Evolutionary conservation across 2,113 vertebrate species (phyloP).

Genomic region (Dascyllus trimaculatus): DNA sequence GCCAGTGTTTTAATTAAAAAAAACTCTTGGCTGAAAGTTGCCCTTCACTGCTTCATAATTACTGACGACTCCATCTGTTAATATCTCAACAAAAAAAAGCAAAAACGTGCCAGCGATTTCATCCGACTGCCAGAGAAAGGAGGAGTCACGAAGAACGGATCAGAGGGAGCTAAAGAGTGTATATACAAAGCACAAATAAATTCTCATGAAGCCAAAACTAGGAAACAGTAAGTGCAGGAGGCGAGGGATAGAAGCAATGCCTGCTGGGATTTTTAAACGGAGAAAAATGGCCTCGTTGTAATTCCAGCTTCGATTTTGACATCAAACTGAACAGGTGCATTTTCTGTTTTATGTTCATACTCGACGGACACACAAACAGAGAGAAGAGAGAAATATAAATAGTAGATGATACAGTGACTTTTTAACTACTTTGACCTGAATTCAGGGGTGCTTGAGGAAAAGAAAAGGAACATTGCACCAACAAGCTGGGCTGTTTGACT

Average conservation of each 20-base stretch:
- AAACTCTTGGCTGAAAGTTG: slow-evolving; percentile 19
- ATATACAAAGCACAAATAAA: slow-evolving; percentile 32
- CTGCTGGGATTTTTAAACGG: background rate
- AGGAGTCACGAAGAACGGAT: slow-evolving; percentile 30
- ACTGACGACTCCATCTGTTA: slow-evolving; percentile 63
- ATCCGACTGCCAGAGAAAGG: slow-evolving; percentile 34
- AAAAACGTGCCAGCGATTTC: slow-evolving; percentile 32
- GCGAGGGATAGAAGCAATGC: slow-evolving; percentile 1
- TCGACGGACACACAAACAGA: background rate
- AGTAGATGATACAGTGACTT: background rate
- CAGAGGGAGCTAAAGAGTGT: slow-evolving; percentile 20
- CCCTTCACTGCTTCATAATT: slow-evolving; percentile 32
- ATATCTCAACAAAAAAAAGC: slow-evolving; percentile 24
- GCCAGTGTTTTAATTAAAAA: slow-evolving; percentile 1
- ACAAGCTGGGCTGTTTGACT: no score
- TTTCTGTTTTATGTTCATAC: slow-evolving; percentile 26
- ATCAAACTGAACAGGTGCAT: slow-evolving; percentile 24
- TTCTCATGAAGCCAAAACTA: slow-evolving; percentile 11
- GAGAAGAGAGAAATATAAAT: background rate
- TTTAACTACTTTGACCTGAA: background rate
- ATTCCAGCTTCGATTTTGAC: slow-evolving; percentile 37
- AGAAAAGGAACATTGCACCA: background rate
- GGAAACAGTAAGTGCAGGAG: slow-evolving; percentile 26
- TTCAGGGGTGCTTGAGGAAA: background rate
- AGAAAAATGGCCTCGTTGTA: slow-evolving; percentile 37